Conservation (phyloP, 2,113 vertebrate genomes). For the Tretioscincus oriximinensis region DNA sequence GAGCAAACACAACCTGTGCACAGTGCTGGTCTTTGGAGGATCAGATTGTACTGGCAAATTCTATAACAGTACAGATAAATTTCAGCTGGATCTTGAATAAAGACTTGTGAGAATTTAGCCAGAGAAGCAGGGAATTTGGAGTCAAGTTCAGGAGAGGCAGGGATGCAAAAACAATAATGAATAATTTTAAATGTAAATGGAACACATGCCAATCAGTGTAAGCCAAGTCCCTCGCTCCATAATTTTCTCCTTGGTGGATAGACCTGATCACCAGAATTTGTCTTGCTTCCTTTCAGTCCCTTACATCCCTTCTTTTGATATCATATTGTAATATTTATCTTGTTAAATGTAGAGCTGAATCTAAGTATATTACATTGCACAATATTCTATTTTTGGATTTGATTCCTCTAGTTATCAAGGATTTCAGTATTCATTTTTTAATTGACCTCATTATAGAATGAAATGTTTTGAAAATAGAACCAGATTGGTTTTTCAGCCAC, state of each 20-base stretch:
- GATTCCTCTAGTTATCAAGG: neutral
- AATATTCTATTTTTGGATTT: neutral
- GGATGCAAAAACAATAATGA: slow-evolving; percentile 11
- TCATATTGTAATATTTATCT: neutral
- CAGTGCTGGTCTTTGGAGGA: slow-evolving; percentile 81
- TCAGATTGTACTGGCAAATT: slow-evolving; percentile 80
- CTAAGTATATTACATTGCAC: neutral
- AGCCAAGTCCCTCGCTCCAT: slow-evolving; percentile 8
- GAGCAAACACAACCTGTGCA: slow-evolving; percentile 51
- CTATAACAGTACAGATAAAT: slow-evolving; percentile 78
- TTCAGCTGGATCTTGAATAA: slow-evolving; percentile 54
- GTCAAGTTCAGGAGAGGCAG: neutral
- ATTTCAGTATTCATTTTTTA: neutral
- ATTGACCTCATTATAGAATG: too few species aligned
- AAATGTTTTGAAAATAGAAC: neutral
- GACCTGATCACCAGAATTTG: neutral
- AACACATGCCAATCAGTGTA: neutral
- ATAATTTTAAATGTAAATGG: slow-evolving; percentile 25
- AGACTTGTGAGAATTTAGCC: neutral
- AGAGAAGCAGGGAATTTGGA: slow-evolving; percentile 11
- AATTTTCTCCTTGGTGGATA: neutral
- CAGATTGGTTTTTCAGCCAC: neutral
- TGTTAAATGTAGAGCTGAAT: neutral
- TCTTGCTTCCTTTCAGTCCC: neutral
- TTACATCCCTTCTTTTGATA: neutral